A percentile compares a stretch with the other conserved stretches of the same genome.
Evolutionary conservation across 2,113 vertebrate genomes (phyloP).

Genomic region (Rostratula benghalensis): DNA sequence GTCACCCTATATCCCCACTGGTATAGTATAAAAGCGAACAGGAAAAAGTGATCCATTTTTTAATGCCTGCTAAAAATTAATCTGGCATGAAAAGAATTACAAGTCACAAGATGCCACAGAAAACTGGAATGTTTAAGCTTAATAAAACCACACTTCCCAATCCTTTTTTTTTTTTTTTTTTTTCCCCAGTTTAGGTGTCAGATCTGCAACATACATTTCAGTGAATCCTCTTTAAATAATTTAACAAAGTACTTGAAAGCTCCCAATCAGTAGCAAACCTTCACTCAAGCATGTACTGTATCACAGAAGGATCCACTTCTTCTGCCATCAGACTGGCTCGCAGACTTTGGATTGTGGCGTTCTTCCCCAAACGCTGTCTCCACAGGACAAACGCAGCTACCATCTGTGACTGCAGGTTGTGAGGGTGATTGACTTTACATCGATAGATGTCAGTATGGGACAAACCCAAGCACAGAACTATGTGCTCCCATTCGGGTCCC

Average conservation of each 20-base stretch:
- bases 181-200: not conserved
- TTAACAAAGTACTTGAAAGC: not conserved
- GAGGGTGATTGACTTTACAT: constrained; percentile 84
- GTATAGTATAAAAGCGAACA: constrained; percentile 9
- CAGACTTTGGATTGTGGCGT: constrained; percentile 82
- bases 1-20: constrained; percentile 18
- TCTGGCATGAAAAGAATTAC: not conserved
- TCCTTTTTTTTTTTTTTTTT: not conserved
- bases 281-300: constrained; percentile 78
- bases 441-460: constrained; percentile 81
- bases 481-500: constrained; percentile 85
- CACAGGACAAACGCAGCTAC: constrained; percentile 87
- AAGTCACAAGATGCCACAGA: constrained; percentile 18
- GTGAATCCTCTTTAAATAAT: not conserved
- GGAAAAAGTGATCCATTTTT: constrained; percentile 26
- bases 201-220: not conserved
- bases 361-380: constrained; percentile 80
- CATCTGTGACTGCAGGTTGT: constrained; percentile 81
- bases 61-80: constrained; percentile 47
- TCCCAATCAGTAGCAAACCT: not conserved
- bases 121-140: not conserved
- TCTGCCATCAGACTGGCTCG: constrained; percentile 70
- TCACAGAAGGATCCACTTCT: constrained; percentile 79
- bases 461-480: constrained; percentile 86
- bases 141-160: not conserved